These are phyloP conservation scores for Pelodytes ibericus DNA, from an alignment of 2,797 vertebrate species.

Conservation along the genomic window DNA sequence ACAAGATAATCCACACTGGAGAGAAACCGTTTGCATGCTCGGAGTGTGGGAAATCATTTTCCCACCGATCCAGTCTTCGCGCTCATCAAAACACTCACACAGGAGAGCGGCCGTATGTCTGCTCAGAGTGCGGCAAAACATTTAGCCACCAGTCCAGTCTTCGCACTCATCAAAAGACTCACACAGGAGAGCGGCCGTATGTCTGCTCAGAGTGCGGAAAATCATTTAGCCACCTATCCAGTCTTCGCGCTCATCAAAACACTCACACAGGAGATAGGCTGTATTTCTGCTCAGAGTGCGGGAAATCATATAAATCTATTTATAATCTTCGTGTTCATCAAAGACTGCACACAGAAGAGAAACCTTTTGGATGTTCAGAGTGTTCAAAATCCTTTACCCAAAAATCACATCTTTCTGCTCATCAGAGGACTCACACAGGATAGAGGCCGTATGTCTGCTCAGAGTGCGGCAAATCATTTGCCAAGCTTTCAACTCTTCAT, in stretches of 20 bases:
- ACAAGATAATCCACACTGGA: not conserved
- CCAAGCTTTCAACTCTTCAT: no score
- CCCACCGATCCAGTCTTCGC: not conserved
- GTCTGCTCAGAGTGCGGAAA: not conserved
- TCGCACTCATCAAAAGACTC: not conserved
- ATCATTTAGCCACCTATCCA: not conserved
- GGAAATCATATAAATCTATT: not conserved
- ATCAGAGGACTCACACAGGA: constrained; percentile 10
- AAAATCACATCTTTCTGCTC: not conserved
- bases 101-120: not conserved
- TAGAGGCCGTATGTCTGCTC: no score
- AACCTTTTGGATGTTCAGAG: not conserved
- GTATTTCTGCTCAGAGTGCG: not conserved
- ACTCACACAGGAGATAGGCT: constrained; percentile 11
- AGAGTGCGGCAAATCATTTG: no score
- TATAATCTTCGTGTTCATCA: not conserved
- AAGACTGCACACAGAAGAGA: constrained; percentile 13
- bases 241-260: not conserved
- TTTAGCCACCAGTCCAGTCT: not conserved
- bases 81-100: not conserved
- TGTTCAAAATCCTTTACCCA: constrained; percentile 8
- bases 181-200: constrained; percentile 10
- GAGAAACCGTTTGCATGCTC: not conserved
- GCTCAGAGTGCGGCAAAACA: not conserved
- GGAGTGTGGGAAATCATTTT: not conserved